phyloP scores from a whole-genome alignment of 2,888 invertebrate genomes.

The Mimas tiliae region DNA sequence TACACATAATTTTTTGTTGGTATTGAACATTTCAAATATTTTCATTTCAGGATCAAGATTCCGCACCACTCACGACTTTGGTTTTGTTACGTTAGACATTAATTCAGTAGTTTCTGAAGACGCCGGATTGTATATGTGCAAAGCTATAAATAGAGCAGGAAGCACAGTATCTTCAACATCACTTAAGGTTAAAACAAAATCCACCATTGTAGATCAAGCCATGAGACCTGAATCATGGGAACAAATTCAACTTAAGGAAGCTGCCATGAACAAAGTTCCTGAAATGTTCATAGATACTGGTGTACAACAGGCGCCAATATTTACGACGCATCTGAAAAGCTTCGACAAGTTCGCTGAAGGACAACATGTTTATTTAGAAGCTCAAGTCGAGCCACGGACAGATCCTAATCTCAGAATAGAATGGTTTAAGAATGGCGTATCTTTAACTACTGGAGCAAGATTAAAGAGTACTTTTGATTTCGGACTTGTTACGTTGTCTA shows the following conservation, averaged over 20 bases:
- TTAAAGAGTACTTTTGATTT: constrained; percentile 98
- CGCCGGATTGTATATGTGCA: constrained; percentile 96
- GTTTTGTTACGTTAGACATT: constrained; percentile 96
- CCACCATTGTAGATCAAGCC: constrained; percentile 92
- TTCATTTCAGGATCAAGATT: constrained; percentile 89
- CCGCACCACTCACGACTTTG: constrained; percentile 96
- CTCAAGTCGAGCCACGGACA: constrained; percentile 95
- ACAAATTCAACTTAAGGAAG: constrained; percentile 95
- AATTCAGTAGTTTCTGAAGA: constrained; percentile 94
- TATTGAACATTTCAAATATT: background rate
- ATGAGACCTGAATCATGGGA: constrained; percentile 96
- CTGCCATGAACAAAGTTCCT: constrained; percentile 95
- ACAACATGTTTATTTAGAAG: constrained; percentile 93
- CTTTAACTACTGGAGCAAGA: constrained; percentile 94
- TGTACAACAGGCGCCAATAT: constrained; percentile 97
- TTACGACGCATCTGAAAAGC: constrained; percentile 95
- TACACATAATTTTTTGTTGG: background rate
- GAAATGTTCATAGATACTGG: constrained; percentile 94
- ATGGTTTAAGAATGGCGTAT: constrained; percentile 96
- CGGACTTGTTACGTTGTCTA: constrained; percentile 96
- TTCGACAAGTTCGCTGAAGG: constrained; percentile 93
- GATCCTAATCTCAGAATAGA: constrained; percentile 95
- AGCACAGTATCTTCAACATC: constrained; percentile 97
- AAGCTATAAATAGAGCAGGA: constrained; percentile 96
- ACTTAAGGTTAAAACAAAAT: constrained; percentile 93